These are phyloP conservation scores for Epizoanthus stellaris DNA, from an alignment of 92 coral and sea anemone genomes.

Conservation along the genomic window DNA sequence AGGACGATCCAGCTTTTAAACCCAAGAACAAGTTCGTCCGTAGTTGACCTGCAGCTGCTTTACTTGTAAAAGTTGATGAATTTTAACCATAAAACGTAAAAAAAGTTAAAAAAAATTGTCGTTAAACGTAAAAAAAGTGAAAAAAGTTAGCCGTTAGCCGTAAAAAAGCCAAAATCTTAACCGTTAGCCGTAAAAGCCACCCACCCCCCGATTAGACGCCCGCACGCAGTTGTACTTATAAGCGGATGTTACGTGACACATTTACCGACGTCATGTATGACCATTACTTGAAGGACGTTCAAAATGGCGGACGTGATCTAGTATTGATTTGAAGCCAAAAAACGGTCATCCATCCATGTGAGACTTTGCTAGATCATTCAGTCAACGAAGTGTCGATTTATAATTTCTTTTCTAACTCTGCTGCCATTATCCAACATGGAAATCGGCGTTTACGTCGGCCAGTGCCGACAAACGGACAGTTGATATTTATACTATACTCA, in stretches of 20 bases:
- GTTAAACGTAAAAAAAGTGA: no score
- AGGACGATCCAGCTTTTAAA: no score
- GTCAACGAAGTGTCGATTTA: not conserved
- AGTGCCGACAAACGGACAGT: no score
- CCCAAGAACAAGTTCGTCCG: no score
- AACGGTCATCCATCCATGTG: not conserved
- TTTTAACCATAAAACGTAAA: no score
- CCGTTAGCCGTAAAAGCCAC: no score
- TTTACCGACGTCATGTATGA: slow-evolving; percentile 22
- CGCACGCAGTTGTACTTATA: not conserved
- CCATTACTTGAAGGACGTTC: not conserved
- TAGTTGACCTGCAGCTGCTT: no score
- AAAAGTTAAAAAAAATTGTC: no score
- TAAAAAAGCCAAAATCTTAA: no score
- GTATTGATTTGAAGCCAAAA: not conserved
- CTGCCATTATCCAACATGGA: not conserved
- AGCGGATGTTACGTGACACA: not conserved
- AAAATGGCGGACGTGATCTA: slow-evolving; percentile 12
- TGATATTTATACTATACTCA: no score
- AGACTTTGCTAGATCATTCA: not conserved
- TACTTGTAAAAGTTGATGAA: no score
- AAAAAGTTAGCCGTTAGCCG: no score
- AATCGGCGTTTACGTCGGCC: not conserved
- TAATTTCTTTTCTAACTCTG: not conserved
- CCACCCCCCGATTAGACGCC: not conserved